phyloP scores from a whole-genome alignment of 2,113 vertebrate species.

The Phrynosoma blainvillii region DNA sequence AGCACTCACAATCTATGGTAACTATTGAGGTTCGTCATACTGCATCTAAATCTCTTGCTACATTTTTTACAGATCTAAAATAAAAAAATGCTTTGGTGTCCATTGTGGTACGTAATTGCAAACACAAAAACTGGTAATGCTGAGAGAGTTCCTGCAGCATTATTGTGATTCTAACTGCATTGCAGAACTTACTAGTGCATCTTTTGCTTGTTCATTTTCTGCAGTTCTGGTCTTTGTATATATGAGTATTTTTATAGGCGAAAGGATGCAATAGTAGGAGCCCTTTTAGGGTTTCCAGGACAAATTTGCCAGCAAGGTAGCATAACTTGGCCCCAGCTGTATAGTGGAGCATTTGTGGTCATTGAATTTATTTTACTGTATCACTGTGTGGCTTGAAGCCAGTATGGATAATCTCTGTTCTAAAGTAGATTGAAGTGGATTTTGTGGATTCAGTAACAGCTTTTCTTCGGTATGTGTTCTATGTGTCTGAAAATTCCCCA shows the following conservation, averaged over 20 bases:
- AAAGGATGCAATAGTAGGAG: not conserved
- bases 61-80: not conserved
- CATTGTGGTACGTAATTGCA: not conserved
- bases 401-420: constrained; percentile 11
- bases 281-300: not conserved
- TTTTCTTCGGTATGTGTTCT: not conserved
- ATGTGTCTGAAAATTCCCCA: constrained; percentile 2
- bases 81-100: not conserved
- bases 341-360: not conserved
- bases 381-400: not conserved
- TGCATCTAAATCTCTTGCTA: not conserved
- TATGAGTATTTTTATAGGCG: not conserved
- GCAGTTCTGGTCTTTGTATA: not conserved
- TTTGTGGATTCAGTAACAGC: constrained; percentile 6
- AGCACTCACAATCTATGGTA: not conserved
- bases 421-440: constrained; percentile 18
- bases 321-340: not conserved
- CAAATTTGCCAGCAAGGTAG: not conserved
- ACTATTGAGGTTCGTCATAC: not conserved
- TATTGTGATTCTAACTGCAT: not conserved
- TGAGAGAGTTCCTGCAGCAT: not conserved
- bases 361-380: not conserved
- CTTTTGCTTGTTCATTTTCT: not conserved
- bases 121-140: not conserved
- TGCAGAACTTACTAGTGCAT: not conserved